These are phyloP conservation scores for Brachirus orientalis DNA, from an alignment of 2,113 vertebrate species.

Conservation along the genomic window DNA sequence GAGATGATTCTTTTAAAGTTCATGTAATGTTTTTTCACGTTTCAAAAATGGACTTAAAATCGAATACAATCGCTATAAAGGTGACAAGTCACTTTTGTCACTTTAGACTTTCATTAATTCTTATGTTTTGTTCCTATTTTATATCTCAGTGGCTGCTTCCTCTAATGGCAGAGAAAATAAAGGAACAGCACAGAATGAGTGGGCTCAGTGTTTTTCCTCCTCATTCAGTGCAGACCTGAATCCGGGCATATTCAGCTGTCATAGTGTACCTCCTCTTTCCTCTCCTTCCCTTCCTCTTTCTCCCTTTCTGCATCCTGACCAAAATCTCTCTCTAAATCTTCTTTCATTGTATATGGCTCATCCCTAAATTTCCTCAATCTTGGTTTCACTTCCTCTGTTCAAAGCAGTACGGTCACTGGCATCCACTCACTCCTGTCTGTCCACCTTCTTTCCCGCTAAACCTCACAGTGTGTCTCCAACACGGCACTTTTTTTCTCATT, in stretches of 20 bases:
- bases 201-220: constrained; percentile 82
- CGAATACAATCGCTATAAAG: no score
- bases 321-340: constrained; percentile 31
- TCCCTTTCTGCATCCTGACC: neutral
- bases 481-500: constrained; percentile 8
- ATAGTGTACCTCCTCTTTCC: constrained; percentile 64
- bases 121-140: constrained; percentile 27
- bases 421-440: constrained; percentile 29
- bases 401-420: constrained; percentile 36
- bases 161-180: constrained; percentile 25
- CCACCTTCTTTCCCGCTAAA: constrained; percentile 41
- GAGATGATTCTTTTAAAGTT: no score
- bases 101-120: neutral
- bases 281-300: constrained; percentile 9
- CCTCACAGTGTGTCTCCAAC: neutral
- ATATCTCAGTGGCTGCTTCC: constrained; percentile 4
- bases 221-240: constrained; percentile 75
- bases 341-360: constrained; percentile 20
- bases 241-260: constrained; percentile 79
- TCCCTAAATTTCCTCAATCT: constrained; percentile 5
- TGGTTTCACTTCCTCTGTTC: constrained; percentile 48
- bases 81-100: neutral
- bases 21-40: no score
- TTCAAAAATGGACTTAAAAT: no score
- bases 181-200: constrained; percentile 77